These are phyloP conservation scores for Pachyseris speciosa DNA, from an alignment of 64 coral and sea anemone species.

Conservation along the genomic window DNA sequence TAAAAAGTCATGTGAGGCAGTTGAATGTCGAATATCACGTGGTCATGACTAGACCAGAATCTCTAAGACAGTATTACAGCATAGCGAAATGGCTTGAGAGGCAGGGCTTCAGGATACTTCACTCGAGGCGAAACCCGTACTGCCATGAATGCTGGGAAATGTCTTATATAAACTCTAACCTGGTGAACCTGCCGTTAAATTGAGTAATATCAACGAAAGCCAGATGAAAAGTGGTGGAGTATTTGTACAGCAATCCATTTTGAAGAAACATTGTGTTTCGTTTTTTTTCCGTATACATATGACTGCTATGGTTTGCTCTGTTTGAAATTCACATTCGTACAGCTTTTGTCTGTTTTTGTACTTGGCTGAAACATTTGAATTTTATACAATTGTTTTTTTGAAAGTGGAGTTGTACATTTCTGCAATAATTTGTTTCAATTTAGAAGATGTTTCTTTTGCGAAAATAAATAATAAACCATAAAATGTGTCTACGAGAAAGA, in stretches of 20 bases:
- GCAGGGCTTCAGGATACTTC: conserved; percentile 83
- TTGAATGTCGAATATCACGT: conserved; percentile 85
- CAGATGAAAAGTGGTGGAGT: too few relatives aligned
- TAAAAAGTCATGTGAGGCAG: conserved; percentile 74
- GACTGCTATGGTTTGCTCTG: too few relatives aligned
- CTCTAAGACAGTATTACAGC: conserved; percentile 74
- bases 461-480: too few relatives aligned
- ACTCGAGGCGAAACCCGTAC: conserved; percentile 78
- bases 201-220: neutral
- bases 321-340: too few relatives aligned
- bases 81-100: conserved; percentile 89
- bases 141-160: conserved; percentile 89
- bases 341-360: too few relatives aligned
- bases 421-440: too few relatives aligned
- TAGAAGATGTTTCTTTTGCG: too few relatives aligned
- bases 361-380: too few relatives aligned
- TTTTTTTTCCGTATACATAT: neutral
- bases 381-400: too few relatives aligned
- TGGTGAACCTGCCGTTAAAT: conserved; percentile 35
- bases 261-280: neutral
- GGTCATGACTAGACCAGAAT: neutral
- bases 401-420: too few relatives aligned
- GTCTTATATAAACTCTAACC: conserved; percentile 87
- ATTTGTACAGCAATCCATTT: too few relatives aligned
- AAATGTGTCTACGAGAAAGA: too few relatives aligned